These are phyloP conservation scores for Fregetta grallaria DNA, from an alignment of 2,113 vertebrate species.

Conservation along the genomic window DNA sequence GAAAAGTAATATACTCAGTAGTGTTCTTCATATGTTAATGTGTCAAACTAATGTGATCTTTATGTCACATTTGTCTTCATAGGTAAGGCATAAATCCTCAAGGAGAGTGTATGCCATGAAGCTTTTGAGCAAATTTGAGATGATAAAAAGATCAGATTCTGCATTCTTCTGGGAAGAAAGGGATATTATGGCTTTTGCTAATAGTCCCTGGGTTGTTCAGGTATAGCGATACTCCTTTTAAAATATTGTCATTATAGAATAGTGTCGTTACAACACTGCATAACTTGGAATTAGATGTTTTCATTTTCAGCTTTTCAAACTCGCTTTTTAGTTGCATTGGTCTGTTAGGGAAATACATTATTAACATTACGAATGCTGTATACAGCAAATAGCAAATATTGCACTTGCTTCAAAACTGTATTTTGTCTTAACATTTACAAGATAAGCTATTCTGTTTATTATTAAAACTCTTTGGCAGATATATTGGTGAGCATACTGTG, in stretches of 20 bases:
- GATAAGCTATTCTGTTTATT: neutral
- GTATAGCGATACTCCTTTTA: constrained; percentile 65
- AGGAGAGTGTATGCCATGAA: constrained; percentile 98
- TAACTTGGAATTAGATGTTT: neutral
- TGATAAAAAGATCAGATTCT: constrained; percentile 99
- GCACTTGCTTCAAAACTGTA: neutral
- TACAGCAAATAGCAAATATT: neutral
- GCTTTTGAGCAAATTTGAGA: constrained; percentile 98
- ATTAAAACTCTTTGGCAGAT: neutral
- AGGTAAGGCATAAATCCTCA: constrained; percentile 97
- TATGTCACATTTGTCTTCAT: constrained; percentile 21
- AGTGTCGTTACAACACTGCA: neutral
- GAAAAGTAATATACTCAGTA: neutral
- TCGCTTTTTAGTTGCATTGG: neutral
- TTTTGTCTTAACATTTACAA: neutral
- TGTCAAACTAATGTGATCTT: neutral
- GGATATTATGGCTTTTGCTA: constrained; percentile 99
- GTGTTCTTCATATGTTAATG: neutral
- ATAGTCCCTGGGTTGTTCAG: constrained; percentile 99
- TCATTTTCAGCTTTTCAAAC: neutral
- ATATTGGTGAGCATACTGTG: neutral
- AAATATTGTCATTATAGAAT: neutral
- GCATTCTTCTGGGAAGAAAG: constrained; percentile 99
- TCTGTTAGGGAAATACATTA: neutral
- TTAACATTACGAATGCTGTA: neutral